phyloP scores from a whole-genome alignment of 2,797 vertebrate species.

The Graptemys geographica region DNA sequence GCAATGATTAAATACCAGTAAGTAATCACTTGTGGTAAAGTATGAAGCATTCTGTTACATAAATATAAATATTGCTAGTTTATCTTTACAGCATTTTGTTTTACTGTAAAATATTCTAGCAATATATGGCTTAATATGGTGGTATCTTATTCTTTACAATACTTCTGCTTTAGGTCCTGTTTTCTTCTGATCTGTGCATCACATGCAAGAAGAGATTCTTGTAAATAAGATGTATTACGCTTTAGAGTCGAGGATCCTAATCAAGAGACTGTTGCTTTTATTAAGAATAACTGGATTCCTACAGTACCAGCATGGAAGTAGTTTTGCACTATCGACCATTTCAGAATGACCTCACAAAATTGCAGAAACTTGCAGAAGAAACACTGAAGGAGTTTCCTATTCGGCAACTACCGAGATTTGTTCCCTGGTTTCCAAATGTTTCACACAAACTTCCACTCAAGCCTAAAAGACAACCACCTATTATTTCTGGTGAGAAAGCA shows the following conservation, averaged over 20 bases:
- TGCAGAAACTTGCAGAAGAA: slow-evolving; percentile 84
- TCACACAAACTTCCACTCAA: slow-evolving; percentile 83
- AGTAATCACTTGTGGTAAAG: background rate
- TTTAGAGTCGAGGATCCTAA: slow-evolving; percentile 63
- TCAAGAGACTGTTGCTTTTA: slow-evolving; percentile 65
- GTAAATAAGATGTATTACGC: slow-evolving; percentile 70
- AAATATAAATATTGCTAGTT: background rate
- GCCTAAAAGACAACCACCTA: slow-evolving; percentile 86
- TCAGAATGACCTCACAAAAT: slow-evolving; percentile 70
- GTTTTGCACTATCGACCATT: slow-evolving; percentile 86
- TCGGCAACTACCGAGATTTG: slow-evolving; percentile 83
- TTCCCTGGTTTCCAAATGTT: slow-evolving; percentile 87
- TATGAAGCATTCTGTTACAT: background rate
- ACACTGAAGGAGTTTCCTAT: slow-evolving; percentile 87
- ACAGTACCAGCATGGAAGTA: slow-evolving; percentile 86
- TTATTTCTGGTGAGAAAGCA: slow-evolving; percentile 78
- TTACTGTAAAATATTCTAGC: slow-evolving; percentile 15
- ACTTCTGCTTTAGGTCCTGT: slow-evolving; percentile 83
- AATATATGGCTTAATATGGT: background rate
- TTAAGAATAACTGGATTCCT: slow-evolving; percentile 71
- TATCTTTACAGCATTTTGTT: background rate
- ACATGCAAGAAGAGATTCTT: slow-evolving; percentile 74
- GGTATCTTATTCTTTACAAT: slow-evolving; percentile 80
- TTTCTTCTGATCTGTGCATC: slow-evolving; percentile 73
- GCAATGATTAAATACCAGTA: fast-evolving